A percentile compares a stretch with the other conserved stretches of the same genome.
These are phyloP conservation scores for Stercorarius parasiticus DNA, from an alignment of 2,113 vertebrate genomes.

Conservation along the genomic window DNA sequence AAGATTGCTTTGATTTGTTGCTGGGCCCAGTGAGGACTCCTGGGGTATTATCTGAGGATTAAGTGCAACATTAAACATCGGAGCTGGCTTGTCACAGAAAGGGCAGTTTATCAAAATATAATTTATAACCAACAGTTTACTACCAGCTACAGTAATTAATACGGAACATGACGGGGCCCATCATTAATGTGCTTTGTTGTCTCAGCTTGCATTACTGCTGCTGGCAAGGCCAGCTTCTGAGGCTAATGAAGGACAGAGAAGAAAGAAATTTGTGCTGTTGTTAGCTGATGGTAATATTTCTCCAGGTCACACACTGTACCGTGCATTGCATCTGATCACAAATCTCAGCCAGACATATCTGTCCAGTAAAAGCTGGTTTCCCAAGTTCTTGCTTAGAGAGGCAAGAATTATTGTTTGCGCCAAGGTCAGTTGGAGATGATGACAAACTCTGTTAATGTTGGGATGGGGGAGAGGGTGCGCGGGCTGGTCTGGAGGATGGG, in stretches of 20 bases:
- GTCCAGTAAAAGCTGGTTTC: background rate
- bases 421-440: background rate
- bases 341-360: constrained; percentile 15
- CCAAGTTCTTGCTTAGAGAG: constrained; percentile 30
- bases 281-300: constrained; percentile 41
- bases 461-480: background rate
- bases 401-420: background rate
- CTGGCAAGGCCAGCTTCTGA: constrained; percentile 56
- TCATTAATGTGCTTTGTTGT: constrained; percentile 62
- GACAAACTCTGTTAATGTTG: background rate
- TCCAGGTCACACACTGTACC: background rate
- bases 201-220: constrained; percentile 32
- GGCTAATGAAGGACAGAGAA: constrained; percentile 53
- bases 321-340: constrained; percentile 27
- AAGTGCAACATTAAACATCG: constrained; percentile 47
- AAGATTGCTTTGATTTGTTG: constrained; percentile 53
- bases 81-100: constrained; percentile 48
- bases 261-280: constrained; percentile 37
- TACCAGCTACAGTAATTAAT: constrained; percentile 59
- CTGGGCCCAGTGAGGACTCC: background rate
- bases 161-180: background rate
- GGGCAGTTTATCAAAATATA: constrained; percentile 55
- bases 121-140: constrained; percentile 58
- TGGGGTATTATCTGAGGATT: constrained; percentile 52
- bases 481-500: background rate